Evolutionary conservation across 2,888 invertebrate species (phyloP), one percentile per base, ranked within the genome.

Genomic region (Pemphredon lugubris): DNA sequence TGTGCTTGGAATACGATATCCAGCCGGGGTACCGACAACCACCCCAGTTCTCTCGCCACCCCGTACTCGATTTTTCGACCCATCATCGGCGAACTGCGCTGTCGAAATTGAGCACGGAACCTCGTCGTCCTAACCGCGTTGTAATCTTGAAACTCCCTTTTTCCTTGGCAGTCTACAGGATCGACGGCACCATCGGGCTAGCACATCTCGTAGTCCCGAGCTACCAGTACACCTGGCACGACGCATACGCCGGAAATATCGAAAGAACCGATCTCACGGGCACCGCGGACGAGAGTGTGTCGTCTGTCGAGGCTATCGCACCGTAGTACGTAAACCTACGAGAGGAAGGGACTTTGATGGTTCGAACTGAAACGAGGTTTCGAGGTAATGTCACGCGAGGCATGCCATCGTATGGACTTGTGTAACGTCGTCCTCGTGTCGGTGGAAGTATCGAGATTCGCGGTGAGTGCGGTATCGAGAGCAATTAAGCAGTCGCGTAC

Each of bases 401-500:
- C 42, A 48, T 30, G 30, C 9, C 47, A 7, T 20, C 20, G 11
- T 5, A 50, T n/a, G 37, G 34, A 50, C 44, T 13, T 48, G 48
- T 40, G 34, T 30, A 39, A 59, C 48, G 57, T 57, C 34, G 47
- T 68, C 58, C 54, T 26, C 51, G 64, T 64, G 64, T 37, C 50
- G 16, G 9, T 48, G 32, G 51, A 59, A 70, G 34, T 54, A 70
- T 69, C 59, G 66, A 40, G 48, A 60, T 70, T 32, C 37, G 45
- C 60, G 68, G 70, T 63, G 68, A 61, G 69, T 68, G 61, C 40
- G 66, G 73, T 61, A 72, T 72, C 60, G 60, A 66, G 60, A 57
- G 66, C 57, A 73, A 73, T 73, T 73, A 72, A 73, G 48, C 73
- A 66, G 73, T 53, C 61, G 26, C 39, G 40, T 23, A 13, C 37